phyloP scores from a whole-genome alignment of 2,888 invertebrate species.

The Julus scandinavius region DNA sequence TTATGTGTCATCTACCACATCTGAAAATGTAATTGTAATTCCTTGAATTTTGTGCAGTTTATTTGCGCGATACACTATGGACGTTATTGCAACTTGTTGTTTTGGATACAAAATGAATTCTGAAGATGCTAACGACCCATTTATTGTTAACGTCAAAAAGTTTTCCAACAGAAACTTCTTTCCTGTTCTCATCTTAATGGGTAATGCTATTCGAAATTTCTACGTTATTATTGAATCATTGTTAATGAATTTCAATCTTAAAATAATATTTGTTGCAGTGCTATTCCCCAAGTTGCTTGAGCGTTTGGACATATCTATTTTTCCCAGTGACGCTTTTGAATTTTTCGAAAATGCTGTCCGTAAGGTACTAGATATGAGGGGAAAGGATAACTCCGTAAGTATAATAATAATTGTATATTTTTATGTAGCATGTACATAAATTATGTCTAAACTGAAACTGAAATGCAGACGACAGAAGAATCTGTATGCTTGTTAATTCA shows the following conservation, averaged over 20 bases:
- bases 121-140: slow-evolving; percentile 17
- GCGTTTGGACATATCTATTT: slow-evolving; percentile 11
- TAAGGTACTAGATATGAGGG: slow-evolving; percentile 13
- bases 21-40: too few species aligned
- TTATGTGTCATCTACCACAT: too few species aligned
- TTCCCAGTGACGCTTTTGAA: neutral
- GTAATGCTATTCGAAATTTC: neutral
- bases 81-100: slow-evolving; percentile 40
- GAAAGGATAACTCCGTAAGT: slow-evolving; percentile 17
- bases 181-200: too few species aligned
- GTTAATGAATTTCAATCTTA: neutral
- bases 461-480: too few species aligned
- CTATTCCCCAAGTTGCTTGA: slow-evolving; percentile 36
- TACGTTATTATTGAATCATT: neutral
- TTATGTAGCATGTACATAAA: too few species aligned
- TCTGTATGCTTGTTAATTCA: neutral
- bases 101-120: slow-evolving; percentile 45
- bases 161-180: too few species aligned
- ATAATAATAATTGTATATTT: too few species aligned
- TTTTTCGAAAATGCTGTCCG: slow-evolving; percentile 28
- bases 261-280: neutral
- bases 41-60: too few species aligned
- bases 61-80: slow-evolving; percentile 34
- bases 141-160: slow-evolving; percentile 19
- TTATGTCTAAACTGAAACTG: too few species aligned